Evolutionary conservation across 2,797 vertebrate genomes (phyloP).

Genomic region (Myotis daubentonii): DNA sequence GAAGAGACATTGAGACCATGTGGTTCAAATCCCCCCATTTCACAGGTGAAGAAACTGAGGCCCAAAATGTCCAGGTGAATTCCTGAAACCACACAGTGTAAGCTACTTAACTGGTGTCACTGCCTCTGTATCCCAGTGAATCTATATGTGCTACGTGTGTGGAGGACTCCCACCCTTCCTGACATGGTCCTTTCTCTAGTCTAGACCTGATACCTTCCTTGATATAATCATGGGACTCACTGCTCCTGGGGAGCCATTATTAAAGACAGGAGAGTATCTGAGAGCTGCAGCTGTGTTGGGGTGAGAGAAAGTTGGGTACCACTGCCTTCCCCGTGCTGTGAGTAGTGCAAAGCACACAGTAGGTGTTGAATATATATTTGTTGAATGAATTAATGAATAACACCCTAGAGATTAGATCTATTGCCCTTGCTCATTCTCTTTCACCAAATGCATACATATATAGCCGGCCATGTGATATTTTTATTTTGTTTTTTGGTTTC

Average conservation of each 20-base stretch:
- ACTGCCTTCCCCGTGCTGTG: background rate
- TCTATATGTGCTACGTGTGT: background rate
- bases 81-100: background rate
- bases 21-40: background rate
- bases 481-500: background rate
- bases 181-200: background rate
- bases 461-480: background rate
- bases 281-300: background rate
- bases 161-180: background rate
- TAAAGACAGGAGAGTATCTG: background rate
- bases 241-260: background rate
- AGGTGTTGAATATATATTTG: background rate
- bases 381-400: background rate
- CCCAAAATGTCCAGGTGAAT: background rate
- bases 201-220: background rate
- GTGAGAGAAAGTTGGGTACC: background rate
- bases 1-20: background rate
- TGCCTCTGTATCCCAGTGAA: background rate
- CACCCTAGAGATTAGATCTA: background rate
- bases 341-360: background rate
- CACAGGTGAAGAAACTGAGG: background rate
- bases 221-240: background rate
- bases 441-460: conserved; percentile 12
- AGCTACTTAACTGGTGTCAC: background rate
- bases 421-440: conserved; percentile 18